Conservation (phyloP, 2,797 vertebrate species). For the Atherinosoma microstoma region DNA sequence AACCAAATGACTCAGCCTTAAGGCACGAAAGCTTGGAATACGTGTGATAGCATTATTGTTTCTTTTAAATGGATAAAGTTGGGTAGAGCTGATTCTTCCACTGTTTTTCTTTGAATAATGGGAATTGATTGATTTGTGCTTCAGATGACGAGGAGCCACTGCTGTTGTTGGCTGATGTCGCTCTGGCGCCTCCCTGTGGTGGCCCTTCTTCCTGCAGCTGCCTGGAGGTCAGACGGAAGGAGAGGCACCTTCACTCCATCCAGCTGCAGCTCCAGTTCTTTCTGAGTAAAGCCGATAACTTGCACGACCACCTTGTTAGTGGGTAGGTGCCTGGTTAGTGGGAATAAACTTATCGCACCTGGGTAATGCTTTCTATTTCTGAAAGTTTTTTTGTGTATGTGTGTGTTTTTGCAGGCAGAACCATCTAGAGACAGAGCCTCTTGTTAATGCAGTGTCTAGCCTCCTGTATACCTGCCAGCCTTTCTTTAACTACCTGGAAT, state of each 20-base stretch:
- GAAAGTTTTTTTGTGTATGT: not conserved
- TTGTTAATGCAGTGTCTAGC: conserved; percentile 68
- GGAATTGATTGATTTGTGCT: not conserved
- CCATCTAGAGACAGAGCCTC: conserved; percentile 64
- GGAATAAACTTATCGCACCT: too few species aligned
- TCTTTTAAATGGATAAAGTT: not conserved
- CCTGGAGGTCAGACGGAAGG: conserved; percentile 39
- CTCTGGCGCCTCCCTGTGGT: conserved; percentile 57
- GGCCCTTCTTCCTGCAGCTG: not conserved
- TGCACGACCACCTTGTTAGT: conserved; percentile 69
- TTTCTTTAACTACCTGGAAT: conserved; percentile 86
- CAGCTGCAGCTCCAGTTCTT: conserved; percentile 81
- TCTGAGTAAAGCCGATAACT: conserved; percentile 79
- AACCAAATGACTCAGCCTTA: not conserved
- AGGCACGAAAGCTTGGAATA: not conserved
- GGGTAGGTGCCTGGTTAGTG: conserved; percentile 37
- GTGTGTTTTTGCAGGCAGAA: conserved; percentile 66
- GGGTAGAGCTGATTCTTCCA: not conserved
- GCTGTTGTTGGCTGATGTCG: conserved; percentile 6
- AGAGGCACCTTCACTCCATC: conserved; percentile 70
- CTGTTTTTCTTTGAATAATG: not conserved
- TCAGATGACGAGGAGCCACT: conserved; percentile 13
- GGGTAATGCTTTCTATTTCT: not conserved
- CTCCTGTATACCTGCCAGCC: conserved; percentile 85
- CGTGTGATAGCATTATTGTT: not conserved